Percentiles rank a stretch among this genome's conserved stretches.
Conservation (phyloP, 2,113 vertebrate species). For the Corythornis vintsioides region DNA sequence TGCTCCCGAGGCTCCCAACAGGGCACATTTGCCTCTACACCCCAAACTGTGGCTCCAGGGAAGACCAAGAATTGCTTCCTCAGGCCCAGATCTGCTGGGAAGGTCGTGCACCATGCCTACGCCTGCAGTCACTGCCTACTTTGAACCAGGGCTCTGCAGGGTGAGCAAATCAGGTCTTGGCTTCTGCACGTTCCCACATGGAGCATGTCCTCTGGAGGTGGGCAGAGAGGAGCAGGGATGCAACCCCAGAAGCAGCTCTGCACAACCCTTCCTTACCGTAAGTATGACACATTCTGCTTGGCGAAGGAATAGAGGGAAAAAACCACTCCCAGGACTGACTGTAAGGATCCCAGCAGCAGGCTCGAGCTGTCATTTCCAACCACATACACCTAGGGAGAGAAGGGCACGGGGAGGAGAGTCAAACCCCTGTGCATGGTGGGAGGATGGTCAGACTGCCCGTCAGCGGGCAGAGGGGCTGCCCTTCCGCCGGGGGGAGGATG, state of each 20-base stretch:
- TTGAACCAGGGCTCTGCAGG: background rate
- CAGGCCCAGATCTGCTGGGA: background rate
- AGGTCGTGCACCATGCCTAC: background rate
- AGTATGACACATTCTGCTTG: constrained; percentile 86
- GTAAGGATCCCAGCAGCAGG: constrained; percentile 77
- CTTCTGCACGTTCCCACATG: background rate
- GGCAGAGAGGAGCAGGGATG: background rate
- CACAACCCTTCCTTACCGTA: constrained; percentile 80
- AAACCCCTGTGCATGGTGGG: background rate
- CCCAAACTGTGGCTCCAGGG: background rate
- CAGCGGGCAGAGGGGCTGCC: background rate
- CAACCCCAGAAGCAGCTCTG: background rate
- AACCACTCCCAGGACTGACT: constrained; percentile 80
- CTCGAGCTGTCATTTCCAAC: constrained; percentile 83
- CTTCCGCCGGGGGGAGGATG: background rate
- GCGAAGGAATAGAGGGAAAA: constrained; percentile 92
- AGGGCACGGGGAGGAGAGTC: background rate
- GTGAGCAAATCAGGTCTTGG: background rate
- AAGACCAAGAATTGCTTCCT: background rate
- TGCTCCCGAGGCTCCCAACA: background rate
- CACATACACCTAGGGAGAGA: constrained; percentile 84
- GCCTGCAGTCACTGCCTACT: background rate
- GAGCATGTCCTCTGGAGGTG: background rate
- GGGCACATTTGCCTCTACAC: background rate
- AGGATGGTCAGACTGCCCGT: background rate